Percentiles rank a stretch among this genome's conserved stretches.
These are phyloP conservation scores for Micronycteris hirsuta DNA, from an alignment of 2,113 vertebrate genomes.

Conservation along the genomic window DNA sequence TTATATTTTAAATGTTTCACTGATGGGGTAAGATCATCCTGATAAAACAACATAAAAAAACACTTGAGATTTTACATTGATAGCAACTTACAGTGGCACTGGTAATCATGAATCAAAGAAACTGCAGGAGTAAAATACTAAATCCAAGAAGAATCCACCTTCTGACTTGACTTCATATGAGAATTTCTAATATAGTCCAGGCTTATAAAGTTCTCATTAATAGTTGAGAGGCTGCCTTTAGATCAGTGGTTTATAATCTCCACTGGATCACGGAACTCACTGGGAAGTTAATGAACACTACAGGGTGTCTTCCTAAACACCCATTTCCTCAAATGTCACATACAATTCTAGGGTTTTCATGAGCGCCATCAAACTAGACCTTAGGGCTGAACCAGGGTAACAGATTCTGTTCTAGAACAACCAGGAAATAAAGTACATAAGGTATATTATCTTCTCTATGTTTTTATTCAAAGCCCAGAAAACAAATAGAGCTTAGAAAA, in stretches of 20 bases:
- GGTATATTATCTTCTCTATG: not conserved
- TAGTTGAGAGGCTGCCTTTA: not conserved
- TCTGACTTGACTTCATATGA: not conserved
- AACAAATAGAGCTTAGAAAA: not conserved
- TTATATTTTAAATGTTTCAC: conserved; percentile 10
- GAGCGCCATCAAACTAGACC: not conserved
- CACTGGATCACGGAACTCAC: not conserved
- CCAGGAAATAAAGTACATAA: not conserved
- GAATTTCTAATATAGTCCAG: not conserved
- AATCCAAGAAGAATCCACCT: not conserved
- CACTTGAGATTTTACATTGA: not conserved
- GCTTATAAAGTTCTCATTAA: not conserved
- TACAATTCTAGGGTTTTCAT: not conserved
- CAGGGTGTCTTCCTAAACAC: not conserved
- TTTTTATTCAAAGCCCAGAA: not conserved
- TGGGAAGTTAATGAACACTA: not conserved
- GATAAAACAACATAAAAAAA: rapidly evolving
- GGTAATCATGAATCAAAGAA: conserved; percentile 21
- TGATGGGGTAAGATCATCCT: not conserved
- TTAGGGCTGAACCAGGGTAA: not conserved
- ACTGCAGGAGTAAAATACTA: conserved; percentile 5
- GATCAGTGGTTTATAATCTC: not conserved
- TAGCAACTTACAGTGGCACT: not conserved
- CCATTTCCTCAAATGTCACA: not conserved
- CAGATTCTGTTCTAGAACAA: not conserved